Percentiles rank a stretch among this genome's conserved stretches.
Evolutionary conservation across 2,113 vertebrate genomes (phyloP).

Genomic region (Cryptoleucopteryx plumbea): DNA sequence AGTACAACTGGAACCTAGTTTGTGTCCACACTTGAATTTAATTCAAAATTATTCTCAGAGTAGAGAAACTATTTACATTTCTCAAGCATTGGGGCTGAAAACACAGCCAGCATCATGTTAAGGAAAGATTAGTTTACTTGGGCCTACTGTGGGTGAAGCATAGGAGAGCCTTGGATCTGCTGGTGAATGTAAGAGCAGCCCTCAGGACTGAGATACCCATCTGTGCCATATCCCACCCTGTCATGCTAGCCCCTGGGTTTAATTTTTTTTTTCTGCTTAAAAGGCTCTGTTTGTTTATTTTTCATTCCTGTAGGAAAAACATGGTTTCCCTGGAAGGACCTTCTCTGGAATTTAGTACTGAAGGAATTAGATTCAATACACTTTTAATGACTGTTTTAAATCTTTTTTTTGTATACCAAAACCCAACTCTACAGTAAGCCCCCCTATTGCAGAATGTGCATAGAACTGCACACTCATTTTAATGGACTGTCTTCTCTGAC

Average conservation of each 20-base stretch:
- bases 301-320: not conserved
- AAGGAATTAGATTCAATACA: not conserved
- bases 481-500: not conserved
- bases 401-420: not conserved
- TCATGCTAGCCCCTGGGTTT: not conserved
- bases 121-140: not conserved
- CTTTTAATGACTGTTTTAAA: not conserved
- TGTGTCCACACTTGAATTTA: not conserved
- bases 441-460: accelerated
- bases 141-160: not conserved
- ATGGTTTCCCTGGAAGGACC: not conserved
- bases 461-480: not conserved
- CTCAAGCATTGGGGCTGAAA: not conserved
- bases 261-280: not conserved
- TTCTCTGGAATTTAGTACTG: not conserved
- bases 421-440: not conserved
- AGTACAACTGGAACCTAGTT: not conserved
- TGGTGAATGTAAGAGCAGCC: not conserved
- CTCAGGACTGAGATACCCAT: not conserved
- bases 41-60: not conserved
- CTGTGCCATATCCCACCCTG: not conserved
- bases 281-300: not conserved
- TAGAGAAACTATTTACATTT: not conserved
- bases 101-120: not conserved
- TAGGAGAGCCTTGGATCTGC: not conserved